Evolutionary conservation across 1,140 invertebrate species (phyloP).

Genomic region (Triops longicaudatus): DNA sequence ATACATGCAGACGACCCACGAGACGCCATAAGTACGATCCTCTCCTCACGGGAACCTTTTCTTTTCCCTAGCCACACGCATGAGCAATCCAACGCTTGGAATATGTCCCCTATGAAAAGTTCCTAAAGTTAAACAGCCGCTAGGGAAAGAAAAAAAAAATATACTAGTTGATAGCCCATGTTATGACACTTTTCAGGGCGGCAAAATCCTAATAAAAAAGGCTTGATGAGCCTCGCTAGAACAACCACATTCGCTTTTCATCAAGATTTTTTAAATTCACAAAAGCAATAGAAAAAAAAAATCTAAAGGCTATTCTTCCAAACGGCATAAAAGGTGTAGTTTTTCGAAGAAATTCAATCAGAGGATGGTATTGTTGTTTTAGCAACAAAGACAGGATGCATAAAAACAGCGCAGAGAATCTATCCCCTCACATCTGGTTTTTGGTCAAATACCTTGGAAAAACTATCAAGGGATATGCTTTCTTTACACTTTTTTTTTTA

Average conservation of each 20-base stretch:
- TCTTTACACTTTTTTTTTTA: not conserved
- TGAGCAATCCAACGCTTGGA: not conserved
- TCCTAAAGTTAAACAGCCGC: not conserved
- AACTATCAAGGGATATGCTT: conserved; percentile 9
- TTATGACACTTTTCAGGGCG: not conserved
- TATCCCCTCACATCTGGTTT: not conserved
- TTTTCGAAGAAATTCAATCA: not conserved
- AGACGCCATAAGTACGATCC: not conserved
- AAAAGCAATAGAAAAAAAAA: no score
- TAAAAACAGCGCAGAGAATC: conserved; percentile 11
- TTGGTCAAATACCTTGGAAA: not conserved
- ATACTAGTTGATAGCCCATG: not conserved
- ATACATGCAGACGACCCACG: not conserved
- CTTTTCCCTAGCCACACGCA: not conserved
- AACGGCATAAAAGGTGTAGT: not conserved
- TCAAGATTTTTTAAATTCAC: no score
- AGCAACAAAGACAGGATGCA: conserved; percentile 7
- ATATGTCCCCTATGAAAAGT: not conserved
- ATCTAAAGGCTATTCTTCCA: no score
- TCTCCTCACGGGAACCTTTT: not conserved
- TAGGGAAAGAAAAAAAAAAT: not conserved
- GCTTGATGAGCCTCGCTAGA: not conserved
- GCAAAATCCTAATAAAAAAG: not conserved
- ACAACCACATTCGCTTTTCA: not conserved
- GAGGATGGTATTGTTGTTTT: not conserved